A percentile compares a stretch with the other conserved stretches of the same genome.
Conservation (phyloP, 2,113 vertebrate species). For the Perognathus longimembris region DNA sequence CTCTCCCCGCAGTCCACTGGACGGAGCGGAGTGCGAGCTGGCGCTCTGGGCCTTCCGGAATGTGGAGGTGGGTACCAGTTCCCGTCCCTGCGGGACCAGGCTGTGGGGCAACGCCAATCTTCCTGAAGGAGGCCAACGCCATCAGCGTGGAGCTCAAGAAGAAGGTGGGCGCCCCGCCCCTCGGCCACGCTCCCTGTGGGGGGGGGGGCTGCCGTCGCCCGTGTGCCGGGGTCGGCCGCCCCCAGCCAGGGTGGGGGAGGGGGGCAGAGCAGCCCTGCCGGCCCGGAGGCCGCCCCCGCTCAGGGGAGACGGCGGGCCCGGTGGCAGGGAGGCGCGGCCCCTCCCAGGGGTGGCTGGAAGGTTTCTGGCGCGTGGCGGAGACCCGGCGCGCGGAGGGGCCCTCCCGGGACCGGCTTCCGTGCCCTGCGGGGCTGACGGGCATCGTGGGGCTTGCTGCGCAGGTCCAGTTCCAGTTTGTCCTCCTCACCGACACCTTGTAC, state of each 20-base stretch:
- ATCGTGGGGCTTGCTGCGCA: constrained; percentile 61
- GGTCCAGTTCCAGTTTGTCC: constrained; percentile 99
- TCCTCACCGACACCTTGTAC: constrained; percentile 97
- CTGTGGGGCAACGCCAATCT: constrained; percentile 98
- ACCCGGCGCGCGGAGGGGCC: rapidly evolving
- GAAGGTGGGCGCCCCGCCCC: constrained; percentile 87
- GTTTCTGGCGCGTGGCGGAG: rapidly evolving
- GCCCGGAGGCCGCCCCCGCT: background rate
- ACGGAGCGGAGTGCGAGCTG: constrained; percentile 93
- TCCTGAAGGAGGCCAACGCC: constrained; percentile 98
- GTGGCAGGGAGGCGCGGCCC: rapidly evolving
- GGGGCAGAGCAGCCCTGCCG: rapidly evolving
- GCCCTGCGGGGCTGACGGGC: background rate
- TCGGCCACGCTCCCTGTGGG: no score
- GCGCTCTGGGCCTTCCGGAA: constrained; percentile 97
- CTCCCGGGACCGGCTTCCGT: rapidly evolving
- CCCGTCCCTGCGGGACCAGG: constrained; percentile 95
- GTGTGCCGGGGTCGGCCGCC: rapidly evolving
- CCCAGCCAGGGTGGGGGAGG: no score
- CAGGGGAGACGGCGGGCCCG: background rate
- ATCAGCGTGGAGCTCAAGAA: constrained; percentile 99
- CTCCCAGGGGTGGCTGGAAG: no score
- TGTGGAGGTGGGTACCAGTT: constrained; percentile 99
- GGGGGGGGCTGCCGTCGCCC: no score
- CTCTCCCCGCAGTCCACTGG: constrained; percentile 91